These are phyloP conservation scores for Parnassius orleans DNA, from an alignment of 2,888 invertebrate species.

Conservation along the genomic window DNA sequence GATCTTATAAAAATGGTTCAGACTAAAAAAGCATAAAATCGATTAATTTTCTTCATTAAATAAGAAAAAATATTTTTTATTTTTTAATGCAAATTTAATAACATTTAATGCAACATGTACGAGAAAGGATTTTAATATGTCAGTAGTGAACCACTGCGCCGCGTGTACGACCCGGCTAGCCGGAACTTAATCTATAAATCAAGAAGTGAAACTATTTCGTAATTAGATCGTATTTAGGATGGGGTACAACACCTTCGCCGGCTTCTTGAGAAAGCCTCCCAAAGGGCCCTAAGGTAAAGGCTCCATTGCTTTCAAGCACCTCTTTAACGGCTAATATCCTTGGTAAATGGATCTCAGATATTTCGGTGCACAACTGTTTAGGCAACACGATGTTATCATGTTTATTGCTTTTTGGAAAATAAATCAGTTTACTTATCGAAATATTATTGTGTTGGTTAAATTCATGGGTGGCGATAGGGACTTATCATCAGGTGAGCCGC, in stretches of 20 bases:
- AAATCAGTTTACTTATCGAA: constrained; percentile 33
- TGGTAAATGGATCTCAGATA: constrained; percentile 77
- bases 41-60: neutral
- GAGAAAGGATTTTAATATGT: constrained; percentile 67
- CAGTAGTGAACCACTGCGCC: constrained; percentile 56
- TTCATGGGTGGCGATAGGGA: too few species aligned
- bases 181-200: constrained; percentile 81
- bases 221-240: constrained; percentile 81
- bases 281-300: constrained; percentile 74
- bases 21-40: neutral
- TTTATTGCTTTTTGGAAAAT: constrained; percentile 58
- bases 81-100: neutral
- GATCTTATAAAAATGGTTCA: neutral
- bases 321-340: constrained; percentile 79
- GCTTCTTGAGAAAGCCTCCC: constrained; percentile 72
- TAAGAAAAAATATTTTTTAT: too few species aligned
- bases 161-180: constrained; percentile 61
- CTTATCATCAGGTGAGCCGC: too few species aligned
- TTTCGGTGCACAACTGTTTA: constrained; percentile 68
- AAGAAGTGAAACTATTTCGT: constrained; percentile 82
- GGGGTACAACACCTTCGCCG: constrained; percentile 73
- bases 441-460: constrained; percentile 21
- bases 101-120: constrained; percentile 25
- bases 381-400: constrained; percentile 58
- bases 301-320: constrained; percentile 75